Conservation (phyloP, 1,140 invertebrate genomes). For the Prorops nasuta region DNA sequence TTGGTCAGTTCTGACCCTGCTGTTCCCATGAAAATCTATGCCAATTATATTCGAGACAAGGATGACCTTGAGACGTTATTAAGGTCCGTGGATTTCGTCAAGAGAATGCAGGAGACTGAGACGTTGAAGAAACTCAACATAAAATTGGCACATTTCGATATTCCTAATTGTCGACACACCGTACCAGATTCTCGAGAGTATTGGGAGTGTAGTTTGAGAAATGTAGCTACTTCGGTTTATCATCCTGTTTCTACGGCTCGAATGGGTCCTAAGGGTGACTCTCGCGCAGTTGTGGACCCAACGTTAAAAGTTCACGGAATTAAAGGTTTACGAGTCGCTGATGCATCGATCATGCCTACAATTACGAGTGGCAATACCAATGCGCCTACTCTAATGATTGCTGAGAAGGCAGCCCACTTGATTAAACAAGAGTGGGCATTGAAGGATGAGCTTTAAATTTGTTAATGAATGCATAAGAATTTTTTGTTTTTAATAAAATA, state of each 20-base stretch:
- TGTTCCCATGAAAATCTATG: conserved; percentile 62
- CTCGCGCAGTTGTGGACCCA: conserved; percentile 65
- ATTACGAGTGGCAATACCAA: conserved; percentile 82
- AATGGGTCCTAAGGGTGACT: conserved; percentile 70
- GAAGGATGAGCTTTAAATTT: too few relatives aligned
- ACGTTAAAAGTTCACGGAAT: conserved; percentile 68
- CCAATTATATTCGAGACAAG: conserved; percentile 46
- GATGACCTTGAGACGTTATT: conserved; percentile 65
- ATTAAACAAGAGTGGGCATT: conserved; percentile 82
- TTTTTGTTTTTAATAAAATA: too few relatives aligned
- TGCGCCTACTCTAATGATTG: conserved; percentile 82
- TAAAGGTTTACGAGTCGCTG: conserved; percentile 73
- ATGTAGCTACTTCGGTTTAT: conserved; percentile 65
- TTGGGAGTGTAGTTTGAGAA: conserved; percentile 65
- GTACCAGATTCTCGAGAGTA: conserved; percentile 59
- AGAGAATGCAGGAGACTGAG: conserved; percentile 27
- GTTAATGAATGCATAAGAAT: too few relatives aligned
- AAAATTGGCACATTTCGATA: conserved; percentile 21
- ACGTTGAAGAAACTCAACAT: conserved; percentile 31
- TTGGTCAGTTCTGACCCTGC: conserved; percentile 60
- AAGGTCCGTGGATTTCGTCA: conserved; percentile 46
- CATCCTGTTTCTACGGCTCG: conserved; percentile 75
- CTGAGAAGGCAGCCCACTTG: conserved; percentile 78
- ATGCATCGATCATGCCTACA: conserved; percentile 83
- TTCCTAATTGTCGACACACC: conserved; percentile 39